Evolutionary conservation across 2,113 vertebrate genomes (phyloP), one percentile per base, ranked within the genome.

Genomic region (Bos javanicus): DNA sequence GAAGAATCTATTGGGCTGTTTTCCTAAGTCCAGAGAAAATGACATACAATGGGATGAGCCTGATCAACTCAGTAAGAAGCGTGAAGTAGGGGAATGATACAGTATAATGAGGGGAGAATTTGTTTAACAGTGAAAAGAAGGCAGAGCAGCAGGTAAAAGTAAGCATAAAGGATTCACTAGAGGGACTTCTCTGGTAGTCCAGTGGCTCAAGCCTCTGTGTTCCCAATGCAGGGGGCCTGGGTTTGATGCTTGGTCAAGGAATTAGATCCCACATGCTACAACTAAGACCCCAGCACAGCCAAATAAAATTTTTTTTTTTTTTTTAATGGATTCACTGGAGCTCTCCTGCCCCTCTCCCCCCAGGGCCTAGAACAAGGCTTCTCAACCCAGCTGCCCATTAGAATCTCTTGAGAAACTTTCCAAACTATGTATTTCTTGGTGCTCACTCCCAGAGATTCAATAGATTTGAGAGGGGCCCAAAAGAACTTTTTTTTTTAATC

Each of bases 381-480:
- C 26, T 71, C 56, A 23, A 56, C 28, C 28, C 16, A 64, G 30
- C 7, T 81, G 52, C 28, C 46, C 4, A 6, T 25, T 30, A 59
- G 39, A 95, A 82, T 46, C 26, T 36, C 43, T 81, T 59, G 62
- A 74, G 14, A 96, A 95, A 87, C 30, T 60, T 90, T 48, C 6
- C 11, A 19, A 95, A 60, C 15, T 76, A 33, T n/a, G 0, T 57
- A 46, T 59, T 94, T 64, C 81, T 89, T 67, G 33, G 16, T n/a
- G 11, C 30, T 81, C 39, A 92, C 33, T 28, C 46, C 30, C 50
- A 94, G 39, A 95, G 19, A 88, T 30, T 88, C 56, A 82, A n/a
- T 23, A 5, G 1, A 6, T 93, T 82, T 76, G 14, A n/a, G 21
- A 93, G 16, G 3, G 30, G 39, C 71, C 21, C 16, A 81, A 86